Percentiles rank a stretch among this genome's conserved stretches.
phyloP scores from a whole-genome alignment of 2,888 invertebrate species.

The Microdon myrmicae region DNA sequence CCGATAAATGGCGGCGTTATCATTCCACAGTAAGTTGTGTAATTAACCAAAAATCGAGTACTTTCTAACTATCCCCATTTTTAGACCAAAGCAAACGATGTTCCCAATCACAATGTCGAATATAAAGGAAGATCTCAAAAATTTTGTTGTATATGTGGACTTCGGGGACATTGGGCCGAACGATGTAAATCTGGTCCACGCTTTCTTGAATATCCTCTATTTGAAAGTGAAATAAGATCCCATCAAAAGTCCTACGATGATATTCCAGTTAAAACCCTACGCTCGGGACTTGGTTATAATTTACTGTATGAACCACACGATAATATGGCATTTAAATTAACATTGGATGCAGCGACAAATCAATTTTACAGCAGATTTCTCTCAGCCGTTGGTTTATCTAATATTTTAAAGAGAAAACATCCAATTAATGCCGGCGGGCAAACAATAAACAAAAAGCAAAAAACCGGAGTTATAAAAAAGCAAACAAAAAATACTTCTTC shows the following conservation, averaged over 20 bases:
- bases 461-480: conserved; percentile 1
- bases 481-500: neutral
- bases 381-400: conserved; percentile 57
- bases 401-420: conserved; percentile 53
- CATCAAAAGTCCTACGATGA: conserved; percentile 63
- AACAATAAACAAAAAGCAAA: conserved; percentile 9
- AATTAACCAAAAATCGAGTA: neutral
- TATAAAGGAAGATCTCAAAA: conserved; percentile 62
- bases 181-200: conserved; percentile 60
- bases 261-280: conserved; percentile 45
- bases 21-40: conserved; percentile 74
- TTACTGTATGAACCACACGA: conserved; percentile 57
- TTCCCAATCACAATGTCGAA: conserved; percentile 57
- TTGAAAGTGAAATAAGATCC: conserved; percentile 58
- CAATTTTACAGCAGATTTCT: conserved; percentile 62
- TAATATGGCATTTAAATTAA: conserved; percentile 56
- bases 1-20: conserved; percentile 81
- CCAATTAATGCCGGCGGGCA: neutral
- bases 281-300: conserved; percentile 52
- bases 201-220: conserved; percentile 60
- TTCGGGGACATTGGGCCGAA: conserved; percentile 69
- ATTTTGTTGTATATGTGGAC: conserved; percentile 71
- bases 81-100: conserved; percentile 68
- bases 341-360: conserved; percentile 48
- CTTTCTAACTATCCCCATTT: conserved; percentile 23